These are phyloP conservation scores for Myrmophylax atrothorax DNA, from an alignment of 2,113 vertebrate species.

Conservation along the genomic window DNA sequence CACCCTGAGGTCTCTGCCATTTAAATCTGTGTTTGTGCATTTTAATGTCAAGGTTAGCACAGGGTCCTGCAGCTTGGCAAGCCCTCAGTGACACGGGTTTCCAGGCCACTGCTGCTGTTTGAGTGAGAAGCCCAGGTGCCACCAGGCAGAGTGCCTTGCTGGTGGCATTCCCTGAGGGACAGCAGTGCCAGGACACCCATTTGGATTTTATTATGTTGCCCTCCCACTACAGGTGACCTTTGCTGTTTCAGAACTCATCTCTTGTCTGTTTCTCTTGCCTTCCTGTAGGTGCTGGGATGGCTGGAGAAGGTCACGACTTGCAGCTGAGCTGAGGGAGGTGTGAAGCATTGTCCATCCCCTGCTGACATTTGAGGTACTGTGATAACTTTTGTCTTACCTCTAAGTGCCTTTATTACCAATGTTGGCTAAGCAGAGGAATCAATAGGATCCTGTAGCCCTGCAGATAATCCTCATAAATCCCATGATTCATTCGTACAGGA, in stretches of 20 bases:
- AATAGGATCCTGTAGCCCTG: background rate
- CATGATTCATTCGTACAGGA: background rate
- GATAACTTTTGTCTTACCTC: background rate
- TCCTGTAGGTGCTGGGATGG: conserved; percentile 45
- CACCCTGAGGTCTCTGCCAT: background rate
- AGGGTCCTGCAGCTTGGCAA: background rate
- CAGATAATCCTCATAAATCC: background rate
- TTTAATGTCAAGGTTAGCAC: background rate
- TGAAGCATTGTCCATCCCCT: background rate
- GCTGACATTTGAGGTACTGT: conserved; percentile 31
- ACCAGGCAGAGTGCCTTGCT: background rate
- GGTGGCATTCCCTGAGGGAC: background rate
- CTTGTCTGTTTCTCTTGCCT: background rate
- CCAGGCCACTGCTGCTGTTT: background rate
- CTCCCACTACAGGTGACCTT: background rate
- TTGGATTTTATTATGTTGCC: background rate
- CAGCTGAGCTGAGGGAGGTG: conserved; percentile 13
- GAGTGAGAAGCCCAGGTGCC: conserved; percentile 48
- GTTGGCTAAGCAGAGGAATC: background rate
- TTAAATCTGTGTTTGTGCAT: background rate
- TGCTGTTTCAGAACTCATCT: background rate
- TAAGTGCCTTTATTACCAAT: background rate
- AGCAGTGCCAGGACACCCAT: rapidly evolving
- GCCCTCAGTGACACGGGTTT: background rate
- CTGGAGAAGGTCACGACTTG: background rate